Base-by-base conservation (phyloP, 2,797 vertebrate species). In the Paguma larvata region DNA sequence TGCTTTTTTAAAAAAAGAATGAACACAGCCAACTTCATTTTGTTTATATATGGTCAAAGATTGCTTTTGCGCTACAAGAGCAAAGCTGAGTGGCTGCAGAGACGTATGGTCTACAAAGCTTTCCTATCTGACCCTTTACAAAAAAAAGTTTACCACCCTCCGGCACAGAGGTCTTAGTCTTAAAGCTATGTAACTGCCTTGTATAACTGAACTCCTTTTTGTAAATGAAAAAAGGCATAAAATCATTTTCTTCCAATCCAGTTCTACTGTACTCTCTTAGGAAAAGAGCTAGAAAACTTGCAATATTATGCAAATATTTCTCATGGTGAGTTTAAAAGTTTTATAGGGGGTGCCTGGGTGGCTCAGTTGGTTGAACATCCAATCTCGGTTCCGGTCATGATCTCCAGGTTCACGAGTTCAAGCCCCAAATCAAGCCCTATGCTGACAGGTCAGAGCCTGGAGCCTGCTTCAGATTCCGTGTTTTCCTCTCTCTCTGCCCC, bases 251-350 rank as follows among this genome's bases (percentile, higher is more conserved):
- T 92, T 94, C 80, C 53, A 79, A 32, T 93, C 77, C 53, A 79
- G 30, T 93, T 91, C 59, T 96, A 73, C 48, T 82, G 72, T 65
- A 7, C 30, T 46, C 4, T 59, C 32, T 92, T 80, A 87, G 44
- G 68, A 93, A 95, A 95, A 94, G 15, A 77, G n/a, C 67, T 86
- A 79, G 41, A 79, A 93, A 88, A 93, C 48, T 94, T 56, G 32
- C 7, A 88, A 85, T 82, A 70, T 83, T 94, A 93, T 77, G 73
- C 67, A 94, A 97, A 90, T 91, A 4, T 88, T 93, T 95, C 83
- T 94, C 59, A 80, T 82, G n/a, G 84, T 56, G 88, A 89, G 92
- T 87, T 93, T 94, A 79, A 90, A 97, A 93, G 84, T 21, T 72
- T 94, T 82, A 86, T 53, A 14, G 51, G 51, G 8, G 56, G 21